phyloP scores from a whole-genome alignment of 2,113 vertebrate species.

The Castor canadensis region DNA sequence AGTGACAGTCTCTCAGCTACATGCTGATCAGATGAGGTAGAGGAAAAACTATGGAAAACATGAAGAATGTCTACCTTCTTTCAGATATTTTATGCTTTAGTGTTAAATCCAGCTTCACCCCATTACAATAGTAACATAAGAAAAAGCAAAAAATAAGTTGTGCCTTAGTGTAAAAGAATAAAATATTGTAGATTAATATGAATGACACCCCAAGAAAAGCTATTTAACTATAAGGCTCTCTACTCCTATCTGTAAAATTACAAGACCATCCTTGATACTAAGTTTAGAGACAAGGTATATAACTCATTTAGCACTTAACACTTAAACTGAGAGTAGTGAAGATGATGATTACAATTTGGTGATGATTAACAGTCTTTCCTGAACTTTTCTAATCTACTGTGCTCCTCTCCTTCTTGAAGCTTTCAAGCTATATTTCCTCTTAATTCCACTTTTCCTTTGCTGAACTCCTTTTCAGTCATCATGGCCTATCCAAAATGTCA shows the following conservation, averaged over 20 bases:
- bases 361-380: background rate
- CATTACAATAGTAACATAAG: background rate
- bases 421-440: background rate
- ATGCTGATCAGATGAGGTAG: background rate
- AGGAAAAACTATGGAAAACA: background rate
- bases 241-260: background rate
- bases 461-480: background rate
- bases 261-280: background rate
- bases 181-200: background rate
- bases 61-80: background rate
- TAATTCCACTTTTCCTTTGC: background rate
- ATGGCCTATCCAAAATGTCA: background rate
- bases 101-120: background rate
- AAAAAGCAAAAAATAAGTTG: background rate
- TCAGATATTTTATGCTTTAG: background rate
- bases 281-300: background rate
- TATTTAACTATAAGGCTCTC: background rate
- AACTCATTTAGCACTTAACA: background rate
- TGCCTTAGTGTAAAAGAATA: background rate
- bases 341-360: background rate
- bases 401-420: background rate
- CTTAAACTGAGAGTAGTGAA: background rate
- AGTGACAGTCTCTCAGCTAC: background rate
- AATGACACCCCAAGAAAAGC: background rate
- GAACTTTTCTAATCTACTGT: background rate